Conservation (phyloP, 2,113 vertebrate species). For the Hippocampus abdominalis region DNA sequence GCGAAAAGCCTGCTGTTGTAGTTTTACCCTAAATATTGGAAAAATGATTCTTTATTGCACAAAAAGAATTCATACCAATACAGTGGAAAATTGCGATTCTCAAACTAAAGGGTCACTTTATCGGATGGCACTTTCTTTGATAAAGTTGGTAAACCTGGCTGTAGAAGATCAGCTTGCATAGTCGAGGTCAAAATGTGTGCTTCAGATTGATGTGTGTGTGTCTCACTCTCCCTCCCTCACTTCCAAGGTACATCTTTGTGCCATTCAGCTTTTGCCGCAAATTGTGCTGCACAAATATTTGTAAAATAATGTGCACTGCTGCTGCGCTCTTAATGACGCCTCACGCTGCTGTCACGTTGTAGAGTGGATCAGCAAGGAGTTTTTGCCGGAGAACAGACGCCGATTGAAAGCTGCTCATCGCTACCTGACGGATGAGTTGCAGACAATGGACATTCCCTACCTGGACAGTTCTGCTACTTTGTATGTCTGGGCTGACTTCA, state of each 20-base stretch:
- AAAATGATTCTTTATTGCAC: not conserved
- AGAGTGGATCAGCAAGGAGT: conserved; percentile 90
- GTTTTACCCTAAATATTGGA: not conserved
- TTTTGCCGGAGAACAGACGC: conserved; percentile 80
- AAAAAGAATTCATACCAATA: not conserved
- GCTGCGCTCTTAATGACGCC: not conserved
- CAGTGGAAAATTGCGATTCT: not conserved
- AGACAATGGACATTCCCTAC: conserved; percentile 79
- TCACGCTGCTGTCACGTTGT: conserved; percentile 8
- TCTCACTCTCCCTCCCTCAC: not conserved
- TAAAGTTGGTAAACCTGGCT: not conserved
- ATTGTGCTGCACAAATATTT: conserved; percentile 11
- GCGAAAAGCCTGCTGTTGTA: not conserved
- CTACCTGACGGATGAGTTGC: conserved; percentile 80
- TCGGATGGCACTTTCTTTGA: not conserved
- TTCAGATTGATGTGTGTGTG: not conserved
- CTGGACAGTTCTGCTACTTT: conserved; percentile 81
- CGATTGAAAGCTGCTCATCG: conserved; percentile 82
- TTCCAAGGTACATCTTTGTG: not conserved
- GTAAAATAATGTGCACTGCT: not conserved
- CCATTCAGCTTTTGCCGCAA: not conserved
- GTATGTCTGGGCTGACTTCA: conserved; percentile 90
- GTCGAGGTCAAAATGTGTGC: not conserved
- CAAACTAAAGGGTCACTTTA: not conserved
- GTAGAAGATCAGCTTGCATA: not conserved